Conservation (phyloP, 2,113 vertebrate genomes). For the Melanocharis versteri region DNA sequence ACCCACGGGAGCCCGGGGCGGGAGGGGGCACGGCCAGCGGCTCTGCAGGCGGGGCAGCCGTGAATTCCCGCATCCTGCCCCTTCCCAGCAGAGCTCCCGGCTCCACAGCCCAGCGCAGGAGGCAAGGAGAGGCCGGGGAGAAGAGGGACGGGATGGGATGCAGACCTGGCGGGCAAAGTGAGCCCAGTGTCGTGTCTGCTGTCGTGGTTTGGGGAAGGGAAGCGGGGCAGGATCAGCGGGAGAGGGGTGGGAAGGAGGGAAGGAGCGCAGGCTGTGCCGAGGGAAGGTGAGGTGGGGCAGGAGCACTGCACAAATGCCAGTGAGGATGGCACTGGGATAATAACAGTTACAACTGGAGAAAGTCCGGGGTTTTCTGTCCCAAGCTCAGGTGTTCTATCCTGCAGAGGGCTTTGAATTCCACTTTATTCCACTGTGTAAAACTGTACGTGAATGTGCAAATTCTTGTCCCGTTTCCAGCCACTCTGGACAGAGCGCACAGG, state of each 20-base stretch:
- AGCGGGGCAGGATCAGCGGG: too few relatives aligned
- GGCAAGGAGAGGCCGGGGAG: neutral
- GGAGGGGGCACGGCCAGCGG: neutral
- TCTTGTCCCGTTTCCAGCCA: neutral
- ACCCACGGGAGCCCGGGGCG: neutral
- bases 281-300: neutral
- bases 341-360: accelerated
- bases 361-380: neutral
- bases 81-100: neutral
- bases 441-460: neutral
- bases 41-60: neutral
- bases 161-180: accelerated
- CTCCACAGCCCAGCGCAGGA: neutral
- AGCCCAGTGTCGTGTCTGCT: accelerated
- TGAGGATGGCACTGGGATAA: neutral
- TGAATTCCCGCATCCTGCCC: neutral
- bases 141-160: neutral
- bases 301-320: neutral
- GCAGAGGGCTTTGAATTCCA: neutral
- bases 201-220: neutral
- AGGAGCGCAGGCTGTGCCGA: neutral
- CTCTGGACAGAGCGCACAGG: accelerated
- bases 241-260: neutral
- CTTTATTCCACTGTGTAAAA: neutral
- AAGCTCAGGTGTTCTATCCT: neutral